Evolutionary conservation across 2,888 invertebrate genomes (phyloP).

Genomic region (Hirtodrosophila duncani): DNA sequence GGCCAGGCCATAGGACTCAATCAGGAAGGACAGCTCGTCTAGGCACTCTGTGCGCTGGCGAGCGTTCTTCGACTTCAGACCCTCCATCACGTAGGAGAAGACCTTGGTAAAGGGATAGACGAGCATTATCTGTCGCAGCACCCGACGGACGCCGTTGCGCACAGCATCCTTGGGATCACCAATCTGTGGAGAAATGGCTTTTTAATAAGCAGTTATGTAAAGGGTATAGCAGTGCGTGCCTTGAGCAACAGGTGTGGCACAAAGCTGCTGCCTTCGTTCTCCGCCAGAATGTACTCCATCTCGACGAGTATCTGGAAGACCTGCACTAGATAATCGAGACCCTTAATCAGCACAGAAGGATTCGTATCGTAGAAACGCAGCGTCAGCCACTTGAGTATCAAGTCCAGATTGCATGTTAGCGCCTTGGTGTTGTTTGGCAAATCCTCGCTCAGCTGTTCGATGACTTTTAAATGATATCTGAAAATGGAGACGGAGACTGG

Average conservation of each 20-base stretch:
- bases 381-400: slow-evolving; percentile 97
- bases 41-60: slow-evolving; percentile 97
- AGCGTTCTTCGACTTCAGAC: slow-evolving; percentile 97
- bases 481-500: slow-evolving; percentile 39
- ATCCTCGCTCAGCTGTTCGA: slow-evolving; percentile 92
- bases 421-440: slow-evolving; percentile 87
- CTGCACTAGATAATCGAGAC: slow-evolving; percentile 92
- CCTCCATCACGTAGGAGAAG: slow-evolving; percentile 95
- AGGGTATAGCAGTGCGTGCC: slow-evolving; percentile 78
- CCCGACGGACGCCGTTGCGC: slow-evolving; percentile 90
- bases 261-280: slow-evolving; percentile 94
- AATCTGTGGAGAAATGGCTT: slow-evolving; percentile 81
- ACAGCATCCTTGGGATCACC: slow-evolving; percentile 98
- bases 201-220: neutral
- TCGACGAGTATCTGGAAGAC: slow-evolving; percentile 90
- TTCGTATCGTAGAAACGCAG: slow-evolving; percentile 99
- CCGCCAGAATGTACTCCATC: slow-evolving; percentile 90
- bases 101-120: slow-evolving; percentile 94
- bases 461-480: slow-evolving; percentile 96
- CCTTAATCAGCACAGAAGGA: slow-evolving; percentile 96
- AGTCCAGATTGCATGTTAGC: slow-evolving; percentile 92
- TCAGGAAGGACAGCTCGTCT: slow-evolving; percentile 91
- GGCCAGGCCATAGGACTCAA: slow-evolving; percentile 90
- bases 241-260: slow-evolving; percentile 96
- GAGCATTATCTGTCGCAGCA: slow-evolving; percentile 90